Evolutionary conservation across 2,888 invertebrate species (phyloP).

Genomic region (Caenorhabditis plicata): DNA sequence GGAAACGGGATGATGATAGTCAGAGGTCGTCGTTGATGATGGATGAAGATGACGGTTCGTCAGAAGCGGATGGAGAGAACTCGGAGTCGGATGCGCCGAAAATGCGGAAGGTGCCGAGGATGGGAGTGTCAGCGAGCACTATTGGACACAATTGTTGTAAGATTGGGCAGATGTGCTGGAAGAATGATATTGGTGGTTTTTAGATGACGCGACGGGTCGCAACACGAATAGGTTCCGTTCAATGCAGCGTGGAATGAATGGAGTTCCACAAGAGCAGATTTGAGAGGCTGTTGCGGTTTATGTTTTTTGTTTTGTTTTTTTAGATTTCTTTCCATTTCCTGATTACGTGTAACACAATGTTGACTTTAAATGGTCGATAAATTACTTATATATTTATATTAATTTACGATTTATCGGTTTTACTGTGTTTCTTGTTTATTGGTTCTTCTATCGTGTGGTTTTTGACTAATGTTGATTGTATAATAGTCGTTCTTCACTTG

Average conservation of each 20-base stretch:
- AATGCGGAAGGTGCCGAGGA: conserved; percentile 36
- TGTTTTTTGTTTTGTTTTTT: too few species aligned
- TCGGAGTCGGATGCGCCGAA: conserved; percentile 36
- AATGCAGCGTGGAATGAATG: conserved; percentile 22
- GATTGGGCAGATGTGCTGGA: conserved; percentile 3
- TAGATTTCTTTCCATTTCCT: too few species aligned
- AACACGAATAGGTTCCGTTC: conserved; percentile 26
- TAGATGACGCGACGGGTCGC: conserved; percentile 24
- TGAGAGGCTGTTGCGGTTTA: too few species aligned
- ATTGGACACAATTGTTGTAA: conserved; percentile 34
- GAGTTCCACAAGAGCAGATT: conserved; percentile 19
- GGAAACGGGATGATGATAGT: conserved; percentile 48
- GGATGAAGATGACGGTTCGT: conserved; percentile 41
- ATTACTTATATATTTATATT: too few species aligned
- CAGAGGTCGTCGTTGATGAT: conserved; percentile 50
- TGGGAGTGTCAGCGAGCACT: conserved; percentile 46
- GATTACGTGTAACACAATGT: too few species aligned
- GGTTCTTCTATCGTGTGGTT: too few species aligned
- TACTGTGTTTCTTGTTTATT: too few species aligned
- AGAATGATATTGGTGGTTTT: not conserved
- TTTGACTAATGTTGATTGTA: too few species aligned
- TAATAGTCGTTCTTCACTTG: too few species aligned
- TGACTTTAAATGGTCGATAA: too few species aligned
- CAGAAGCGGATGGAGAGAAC: conserved; percentile 46
- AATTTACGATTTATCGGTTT: too few species aligned